Evolutionary conservation across 1,140 invertebrate genomes (phyloP), one percentile per base, ranked within the genome.

Genomic region (Atopsyche davidsoni): DNA sequence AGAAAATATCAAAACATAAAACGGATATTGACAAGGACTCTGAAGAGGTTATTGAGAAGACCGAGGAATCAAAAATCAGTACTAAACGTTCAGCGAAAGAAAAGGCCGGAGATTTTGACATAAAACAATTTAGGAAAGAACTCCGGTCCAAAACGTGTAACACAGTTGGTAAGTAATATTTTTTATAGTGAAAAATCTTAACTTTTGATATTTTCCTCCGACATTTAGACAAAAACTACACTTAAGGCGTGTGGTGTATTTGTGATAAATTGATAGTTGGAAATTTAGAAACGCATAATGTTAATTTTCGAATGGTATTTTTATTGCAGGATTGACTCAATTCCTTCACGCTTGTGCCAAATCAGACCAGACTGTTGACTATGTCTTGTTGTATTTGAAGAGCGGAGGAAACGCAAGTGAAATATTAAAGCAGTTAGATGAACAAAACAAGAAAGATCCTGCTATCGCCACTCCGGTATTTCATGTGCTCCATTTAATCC

Each of bases 361-460:
- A 23, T 63, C 69, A 17, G 53, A 75, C 52, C 60, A 67, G 63
- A 57, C 72, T 57, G 61, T 53, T 14, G 77, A 82, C 60, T 73
- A 77, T 36, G 70, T 81, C 40, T 64, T 73, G 10, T 75, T 80
- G 52, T 86, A 84, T 62, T 68, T 87, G n/a, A 71, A 80, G 53
- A 65, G 66, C 50, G 80, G 80, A 18, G 83, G 83, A 0, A 85
- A 74, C 60, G 75, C 81, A 2, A 68, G 81, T 38, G 83, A 87
- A 64, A 72, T 87, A 35, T 58, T 83, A 11, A 66, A 68, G 53
- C 59, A 82, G 61, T 67, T 83, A 38, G 64, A 79, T 59, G 59
- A 71, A 53, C 67, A 81, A 22, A 76, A 77, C 64, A 74, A 76
- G 58, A 81, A 76, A 64, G 76, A 75, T 44, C 45, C 62, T 36